Conservation (phyloP, 2,797 vertebrate species). For the Diplodus sargus region DNA sequence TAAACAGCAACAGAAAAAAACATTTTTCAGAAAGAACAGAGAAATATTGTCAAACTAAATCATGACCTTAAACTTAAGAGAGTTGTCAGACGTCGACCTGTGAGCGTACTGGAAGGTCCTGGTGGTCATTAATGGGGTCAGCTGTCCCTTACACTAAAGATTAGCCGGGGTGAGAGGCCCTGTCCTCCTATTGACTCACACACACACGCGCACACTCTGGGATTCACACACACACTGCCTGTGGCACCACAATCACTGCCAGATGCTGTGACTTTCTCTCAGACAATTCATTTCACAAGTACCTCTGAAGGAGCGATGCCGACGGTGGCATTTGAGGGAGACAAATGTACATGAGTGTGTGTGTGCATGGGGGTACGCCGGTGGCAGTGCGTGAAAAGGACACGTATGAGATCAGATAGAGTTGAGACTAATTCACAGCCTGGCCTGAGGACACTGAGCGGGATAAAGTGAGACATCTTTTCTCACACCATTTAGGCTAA, state of each 20-base stretch:
- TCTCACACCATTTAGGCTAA: conserved; percentile 79
- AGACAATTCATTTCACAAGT: conserved; percentile 82
- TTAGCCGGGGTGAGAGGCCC: conserved; percentile 62
- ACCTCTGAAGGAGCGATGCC: conserved; percentile 79
- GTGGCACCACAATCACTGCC: conserved; percentile 77
- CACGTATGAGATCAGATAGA: conserved; percentile 78
- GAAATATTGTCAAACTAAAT: conserved; percentile 45
- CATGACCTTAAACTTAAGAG: conserved; percentile 22
- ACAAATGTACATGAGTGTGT: conserved; percentile 56
- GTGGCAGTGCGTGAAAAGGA: conserved; percentile 73
- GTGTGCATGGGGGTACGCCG: conserved; percentile 58
- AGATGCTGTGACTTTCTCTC: conserved; percentile 80
- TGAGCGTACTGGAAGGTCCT: conserved; percentile 35
- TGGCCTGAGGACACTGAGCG: conserved; percentile 70
- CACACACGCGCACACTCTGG: conserved; percentile 10
- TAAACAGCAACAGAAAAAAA: conserved; percentile 5
- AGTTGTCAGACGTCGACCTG: conserved; percentile 45
- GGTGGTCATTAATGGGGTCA: conserved; percentile 59
- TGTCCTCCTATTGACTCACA: conserved; percentile 56
- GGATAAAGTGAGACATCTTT: conserved; percentile 83
- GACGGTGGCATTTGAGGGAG: conserved; percentile 73
- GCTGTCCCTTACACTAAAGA: conserved; percentile 65
- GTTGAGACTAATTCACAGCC: conserved; percentile 76
- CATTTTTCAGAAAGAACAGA: conserved; percentile 2
- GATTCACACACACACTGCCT: conserved; percentile 66